These are phyloP conservation scores for Labeo catla DNA, from an alignment of 2,113 vertebrate species.

Conservation along the genomic window DNA sequence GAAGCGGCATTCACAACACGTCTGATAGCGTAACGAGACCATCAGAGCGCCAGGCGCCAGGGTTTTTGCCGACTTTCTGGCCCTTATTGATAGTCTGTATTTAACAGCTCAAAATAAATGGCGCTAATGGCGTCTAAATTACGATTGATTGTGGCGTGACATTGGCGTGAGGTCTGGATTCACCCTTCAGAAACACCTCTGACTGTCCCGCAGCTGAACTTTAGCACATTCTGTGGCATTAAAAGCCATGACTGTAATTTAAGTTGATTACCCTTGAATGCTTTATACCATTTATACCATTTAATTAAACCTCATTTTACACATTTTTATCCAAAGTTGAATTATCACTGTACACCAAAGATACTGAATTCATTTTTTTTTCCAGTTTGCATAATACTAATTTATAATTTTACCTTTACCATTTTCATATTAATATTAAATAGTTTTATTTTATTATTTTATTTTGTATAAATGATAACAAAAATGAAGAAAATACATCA, in stretches of 20 bases:
- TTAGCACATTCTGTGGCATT: not conserved
- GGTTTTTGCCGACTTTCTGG: not conserved
- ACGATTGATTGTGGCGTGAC: not conserved
- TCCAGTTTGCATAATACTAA: too few relatives aligned
- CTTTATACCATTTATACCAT: not conserved
- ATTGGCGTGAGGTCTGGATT: not conserved
- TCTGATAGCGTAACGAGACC: not conserved
- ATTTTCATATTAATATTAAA: too few relatives aligned
- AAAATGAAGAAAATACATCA: too few relatives aligned
- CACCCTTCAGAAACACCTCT: not conserved
- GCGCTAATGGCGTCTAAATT: not conserved
- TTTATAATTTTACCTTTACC: too few relatives aligned
- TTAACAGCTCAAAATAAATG: not conserved
- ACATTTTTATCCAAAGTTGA: not conserved
- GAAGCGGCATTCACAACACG: slow-evolving; percentile 1
- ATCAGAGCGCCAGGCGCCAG: not conserved
- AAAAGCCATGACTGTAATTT: not conserved
- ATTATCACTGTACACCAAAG: too few relatives aligned
- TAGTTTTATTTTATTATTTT: too few relatives aligned
- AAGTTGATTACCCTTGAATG: not conserved
- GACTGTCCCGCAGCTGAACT: not conserved
- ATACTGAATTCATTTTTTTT: too few relatives aligned
- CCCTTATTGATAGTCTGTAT: not conserved
- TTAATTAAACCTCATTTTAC: not conserved
- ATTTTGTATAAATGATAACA: too few relatives aligned